phyloP scores from a whole-genome alignment of 2,797 vertebrate species.

The Chelon auratus region DNA sequence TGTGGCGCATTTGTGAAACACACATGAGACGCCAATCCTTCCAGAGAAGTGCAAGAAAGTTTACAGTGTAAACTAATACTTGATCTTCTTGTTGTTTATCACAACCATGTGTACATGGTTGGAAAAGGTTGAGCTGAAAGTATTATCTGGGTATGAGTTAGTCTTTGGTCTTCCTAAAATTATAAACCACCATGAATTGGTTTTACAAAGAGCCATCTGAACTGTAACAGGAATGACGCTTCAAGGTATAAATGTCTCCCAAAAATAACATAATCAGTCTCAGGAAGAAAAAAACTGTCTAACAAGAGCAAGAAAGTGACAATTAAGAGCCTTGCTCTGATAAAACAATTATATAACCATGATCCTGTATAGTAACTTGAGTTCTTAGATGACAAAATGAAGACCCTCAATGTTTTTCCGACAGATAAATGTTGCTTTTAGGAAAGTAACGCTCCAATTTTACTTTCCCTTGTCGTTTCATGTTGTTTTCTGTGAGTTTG shows the following conservation, averaged over 20 bases:
- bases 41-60: slow-evolving; percentile 34
- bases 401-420: neutral
- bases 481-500: neutral
- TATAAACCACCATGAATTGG: slow-evolving; percentile 15
- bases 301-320: slow-evolving; percentile 20
- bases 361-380: neutral
- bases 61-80: slow-evolving; percentile 36
- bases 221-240: neutral
- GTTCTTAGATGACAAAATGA: slow-evolving; percentile 10
- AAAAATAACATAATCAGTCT: slow-evolving; percentile 2
- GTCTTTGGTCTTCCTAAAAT: slow-evolving; percentile 35
- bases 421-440: neutral
- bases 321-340: slow-evolving; percentile 11
- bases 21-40: slow-evolving; percentile 11
- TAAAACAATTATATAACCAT: neutral
- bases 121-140: slow-evolving; percentile 7
- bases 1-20: slow-evolving; percentile 6
- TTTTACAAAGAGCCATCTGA: slow-evolving; percentile 15
- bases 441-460: neutral
- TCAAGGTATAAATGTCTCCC: neutral
- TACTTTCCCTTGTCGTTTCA: neutral
- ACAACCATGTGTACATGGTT: slow-evolving; percentile 1
- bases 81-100: neutral
- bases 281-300: neutral
- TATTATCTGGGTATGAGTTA: neutral